phyloP scores from a whole-genome alignment of 2,888 invertebrate genomes.

The Stenoptilia bipunctidactyla region DNA sequence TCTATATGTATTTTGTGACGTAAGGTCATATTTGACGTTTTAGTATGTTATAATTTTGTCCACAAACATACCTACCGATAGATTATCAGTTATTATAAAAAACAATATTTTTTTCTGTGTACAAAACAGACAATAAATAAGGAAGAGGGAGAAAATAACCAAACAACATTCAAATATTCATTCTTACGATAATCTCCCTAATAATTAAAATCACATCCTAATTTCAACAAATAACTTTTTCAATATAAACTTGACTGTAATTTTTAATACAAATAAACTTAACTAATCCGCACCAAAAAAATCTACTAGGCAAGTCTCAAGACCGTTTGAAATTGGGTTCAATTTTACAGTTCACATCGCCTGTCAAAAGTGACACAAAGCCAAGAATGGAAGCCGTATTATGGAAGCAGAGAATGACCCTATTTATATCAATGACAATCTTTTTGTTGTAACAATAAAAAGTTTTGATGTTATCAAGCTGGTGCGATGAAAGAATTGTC shows the following conservation, averaged over 20 bases:
- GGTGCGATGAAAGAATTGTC: slow-evolving; percentile 63
- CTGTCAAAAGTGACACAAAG: slow-evolving; percentile 67
- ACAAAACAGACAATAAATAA: no score
- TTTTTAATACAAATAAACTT: slow-evolving; percentile 54
- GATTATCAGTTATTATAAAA: no score
- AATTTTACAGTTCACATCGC: slow-evolving; percentile 67
- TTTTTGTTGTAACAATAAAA: slow-evolving; percentile 69
- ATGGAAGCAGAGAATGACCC: slow-evolving; percentile 58
- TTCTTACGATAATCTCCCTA: no score
- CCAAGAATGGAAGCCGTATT: slow-evolving; percentile 59
- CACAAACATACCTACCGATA: no score
- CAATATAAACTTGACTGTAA: no score
- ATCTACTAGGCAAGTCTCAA: slow-evolving; percentile 49
- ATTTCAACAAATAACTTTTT: background rate
- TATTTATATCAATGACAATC: slow-evolving; percentile 68
- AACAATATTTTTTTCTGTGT: no score
- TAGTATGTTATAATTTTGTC: no score
- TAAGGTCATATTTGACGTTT: no score
- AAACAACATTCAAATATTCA: no score
- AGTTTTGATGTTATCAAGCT: slow-evolving; percentile 63
- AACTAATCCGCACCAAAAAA: slow-evolving; percentile 51
- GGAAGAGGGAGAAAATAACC: no score
- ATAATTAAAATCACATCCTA: no score
- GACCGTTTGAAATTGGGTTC: slow-evolving; percentile 59
- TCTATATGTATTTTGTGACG: no score